phyloP scores from a whole-genome alignment of 2,888 invertebrate genomes.

The Keiferia lycopersicella region DNA sequence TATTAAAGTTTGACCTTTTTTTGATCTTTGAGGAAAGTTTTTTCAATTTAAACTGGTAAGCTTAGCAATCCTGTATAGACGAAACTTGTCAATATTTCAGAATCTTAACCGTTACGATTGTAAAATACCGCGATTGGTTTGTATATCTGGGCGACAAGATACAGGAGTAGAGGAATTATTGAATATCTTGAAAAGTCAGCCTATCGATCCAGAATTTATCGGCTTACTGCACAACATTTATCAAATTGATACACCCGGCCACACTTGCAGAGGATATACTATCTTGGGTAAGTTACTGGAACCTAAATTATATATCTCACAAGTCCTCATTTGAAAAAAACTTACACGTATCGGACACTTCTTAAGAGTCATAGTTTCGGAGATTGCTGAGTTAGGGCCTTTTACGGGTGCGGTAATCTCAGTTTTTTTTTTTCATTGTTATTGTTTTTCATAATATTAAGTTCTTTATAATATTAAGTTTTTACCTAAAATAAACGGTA shows the following conservation, averaged over 20 bases:
- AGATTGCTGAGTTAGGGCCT: too few species aligned
- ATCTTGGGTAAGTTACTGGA: conserved; percentile 51
- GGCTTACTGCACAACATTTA: conserved; percentile 72
- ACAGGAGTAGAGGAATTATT: conserved; percentile 59
- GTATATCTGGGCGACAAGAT: conserved; percentile 81
- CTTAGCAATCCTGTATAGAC: too few species aligned
- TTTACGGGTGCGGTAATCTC: too few species aligned
- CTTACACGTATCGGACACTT: neutral
- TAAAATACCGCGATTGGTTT: conserved; percentile 70
- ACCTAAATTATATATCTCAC: neutral
- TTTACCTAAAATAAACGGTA: too few species aligned
- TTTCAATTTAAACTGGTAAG: too few species aligned
- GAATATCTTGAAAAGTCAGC: conserved; percentile 48
- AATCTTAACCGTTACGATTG: conserved; percentile 46
- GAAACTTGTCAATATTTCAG: conserved; percentile 37
- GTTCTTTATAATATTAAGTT: too few species aligned
- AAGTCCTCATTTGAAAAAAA: neutral
- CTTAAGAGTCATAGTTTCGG: neutral
- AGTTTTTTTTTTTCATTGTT: too few species aligned
- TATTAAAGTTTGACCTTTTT: too few species aligned
- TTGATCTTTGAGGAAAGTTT: too few species aligned
- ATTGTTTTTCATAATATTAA: too few species aligned
- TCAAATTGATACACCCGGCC: conserved; percentile 74
- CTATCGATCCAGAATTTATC: conserved; percentile 73
- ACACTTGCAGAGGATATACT: conserved; percentile 85